Conservation (phyloP, 2,113 vertebrate genomes). For the Drymodes brunneopygia region DNA sequence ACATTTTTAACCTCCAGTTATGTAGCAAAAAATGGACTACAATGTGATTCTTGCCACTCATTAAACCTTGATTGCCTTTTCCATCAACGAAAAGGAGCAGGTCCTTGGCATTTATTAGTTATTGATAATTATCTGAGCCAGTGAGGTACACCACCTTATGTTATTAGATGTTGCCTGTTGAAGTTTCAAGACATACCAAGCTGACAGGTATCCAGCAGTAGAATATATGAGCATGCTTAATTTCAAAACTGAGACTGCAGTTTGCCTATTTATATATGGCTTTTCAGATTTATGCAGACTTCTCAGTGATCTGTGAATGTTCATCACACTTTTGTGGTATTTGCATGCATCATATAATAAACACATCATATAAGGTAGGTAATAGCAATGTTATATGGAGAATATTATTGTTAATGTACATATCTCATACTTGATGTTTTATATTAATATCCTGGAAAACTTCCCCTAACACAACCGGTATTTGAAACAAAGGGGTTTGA, state of each 20-base stretch:
- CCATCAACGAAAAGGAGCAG: background rate
- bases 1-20: conserved; percentile 27
- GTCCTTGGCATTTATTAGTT: conserved; percentile 18
- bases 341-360: background rate
- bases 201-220: background rate
- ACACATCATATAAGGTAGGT: background rate
- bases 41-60: conserved; percentile 9
- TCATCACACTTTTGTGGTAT: background rate
- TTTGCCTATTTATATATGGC: background rate
- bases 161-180: background rate
- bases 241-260: background rate
- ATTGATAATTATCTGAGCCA: background rate
- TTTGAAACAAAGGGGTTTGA: background rate
- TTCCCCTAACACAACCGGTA: background rate
- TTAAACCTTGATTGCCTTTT: conserved; percentile 54
- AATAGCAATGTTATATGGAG: background rate
- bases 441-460: background rate
- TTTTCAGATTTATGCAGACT: background rate
- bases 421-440: background rate
- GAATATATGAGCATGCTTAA: background rate
- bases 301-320: background rate
- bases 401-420: background rate
- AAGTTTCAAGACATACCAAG: background rate
- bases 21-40: background rate
- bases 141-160: background rate